A percentile compares a stretch with the other conserved stretches of the same genome.
phyloP scores from a whole-genome alignment of 2,888 invertebrate genomes.

The Brachyptera risi region DNA sequence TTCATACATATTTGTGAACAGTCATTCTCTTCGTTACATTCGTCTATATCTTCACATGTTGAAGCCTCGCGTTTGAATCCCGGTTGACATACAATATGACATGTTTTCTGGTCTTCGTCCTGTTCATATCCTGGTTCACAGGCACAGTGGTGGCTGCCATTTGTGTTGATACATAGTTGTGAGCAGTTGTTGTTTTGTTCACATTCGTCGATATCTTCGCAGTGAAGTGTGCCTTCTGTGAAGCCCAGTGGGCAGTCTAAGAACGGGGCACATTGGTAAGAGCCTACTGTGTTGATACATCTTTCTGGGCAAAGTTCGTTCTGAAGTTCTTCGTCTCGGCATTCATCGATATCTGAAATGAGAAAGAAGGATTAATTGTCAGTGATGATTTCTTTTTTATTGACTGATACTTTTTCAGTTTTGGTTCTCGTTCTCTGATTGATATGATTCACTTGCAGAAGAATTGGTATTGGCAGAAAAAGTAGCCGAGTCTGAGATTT shows the following conservation, averaged over 20 bases:
- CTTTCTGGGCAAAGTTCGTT: constrained; percentile 45
- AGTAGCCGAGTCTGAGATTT: no score
- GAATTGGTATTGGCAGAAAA: no score
- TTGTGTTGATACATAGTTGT: constrained; percentile 43
- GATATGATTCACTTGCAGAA: no score
- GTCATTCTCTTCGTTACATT: constrained; percentile 44
- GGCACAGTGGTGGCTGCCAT: constrained; percentile 44
- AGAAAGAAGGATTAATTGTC: background rate
- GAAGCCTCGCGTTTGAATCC: constrained; percentile 8
- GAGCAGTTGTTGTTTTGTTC: constrained; percentile 53
- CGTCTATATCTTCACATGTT: constrained; percentile 48
- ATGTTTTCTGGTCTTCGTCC: constrained; percentile 39
- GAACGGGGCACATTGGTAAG: constrained; percentile 49
- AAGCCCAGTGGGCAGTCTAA: constrained; percentile 3
- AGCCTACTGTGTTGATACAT: constrained; percentile 55
- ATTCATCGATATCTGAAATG: constrained; percentile 54
- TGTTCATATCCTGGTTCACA: constrained; percentile 50
- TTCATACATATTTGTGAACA: constrained; percentile 50
- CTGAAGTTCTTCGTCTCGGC: constrained; percentile 46
- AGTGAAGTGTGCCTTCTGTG: background rate
- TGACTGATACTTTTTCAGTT: no score
- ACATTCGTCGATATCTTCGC: constrained; percentile 10
- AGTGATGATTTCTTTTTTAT: no score
- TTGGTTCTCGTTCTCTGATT: no score
- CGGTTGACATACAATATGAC: no score